Evolutionary conservation across 1,140 invertebrate species (phyloP), one percentile per base, ranked within the genome.

Genomic region (Scaptomyza montana): DNA sequence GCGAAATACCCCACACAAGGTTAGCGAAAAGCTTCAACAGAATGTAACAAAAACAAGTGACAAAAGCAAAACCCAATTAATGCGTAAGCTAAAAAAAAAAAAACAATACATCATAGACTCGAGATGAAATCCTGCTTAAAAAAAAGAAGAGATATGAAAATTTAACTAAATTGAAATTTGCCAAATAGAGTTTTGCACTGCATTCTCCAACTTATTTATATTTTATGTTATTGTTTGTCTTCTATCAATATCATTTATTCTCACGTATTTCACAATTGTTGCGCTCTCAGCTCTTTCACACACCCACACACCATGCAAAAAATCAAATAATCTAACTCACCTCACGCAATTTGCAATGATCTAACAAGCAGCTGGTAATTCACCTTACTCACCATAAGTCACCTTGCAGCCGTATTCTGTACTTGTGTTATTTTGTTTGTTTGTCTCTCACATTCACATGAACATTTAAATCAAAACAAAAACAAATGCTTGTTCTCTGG

Each of bases 1-100:
- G 82, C 75, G 78, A 87, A 87, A 82, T 67, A 73, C 72, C 78
- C 84, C 82, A 70, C 82, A 87, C 84, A 87, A 87, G 82, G 82
- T 87, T 87, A 87, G 82, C 84, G 87, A 78, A 63, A 77, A 67
- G 46, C 50, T 53, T 47, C 66, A 66, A 13, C 55, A 67, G 60
- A 60, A 25, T n/a, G 12, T 13, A 65, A 50, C 9, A 45, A 61
- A 51, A 66, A 51, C 28, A 59, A 63, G 53, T 50, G 39, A 30
- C 13, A 33, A 36, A 47, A 62, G 19, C 16, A 57, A 55, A 76
- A 71, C 43, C 45, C 57, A 78, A 74, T 43, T 47, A 47, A 33
- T 19, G 36, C 55, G 39, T 63, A 63, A 53, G 25, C 30, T 16
- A 1, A 53, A 41, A 13, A 8, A 43, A 10, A 60, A n/a, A 6